Base-by-base conservation (phyloP, 2,888 invertebrate genomes). In the Charanyca ferruginea region DNA sequence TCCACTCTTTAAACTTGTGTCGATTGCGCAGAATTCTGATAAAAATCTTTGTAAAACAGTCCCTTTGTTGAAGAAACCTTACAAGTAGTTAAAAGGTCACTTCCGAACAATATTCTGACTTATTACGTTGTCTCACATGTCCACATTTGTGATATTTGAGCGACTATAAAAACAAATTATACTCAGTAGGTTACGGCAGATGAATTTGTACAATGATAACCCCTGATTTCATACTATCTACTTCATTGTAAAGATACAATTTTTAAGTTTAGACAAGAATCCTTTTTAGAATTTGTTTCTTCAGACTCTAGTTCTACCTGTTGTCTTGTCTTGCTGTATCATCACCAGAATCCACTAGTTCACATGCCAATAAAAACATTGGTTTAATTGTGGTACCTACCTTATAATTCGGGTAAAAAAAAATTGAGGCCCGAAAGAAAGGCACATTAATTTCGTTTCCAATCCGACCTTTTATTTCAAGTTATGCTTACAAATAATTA, bases 201-300 rank as follows among this genome's bases (percentile, higher is more conserved):
- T 8, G 44, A 20, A 72, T 32, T 41, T 41, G 16, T 57, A 52
- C 23, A 41, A 32, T 20, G 47, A 62, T 58, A 62, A 57, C 57
- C 48, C 8, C 9, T 35, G 13, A 25, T 18, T 62, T 51, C 59
- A 16, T 58, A 23, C 13, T 9, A 32, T 16, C 38, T 42, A 4
- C 16, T 25, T 70, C 62, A 62, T 52, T 47, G 41, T 69, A 52
- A 69, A 69, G 49, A 69, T 61, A 25, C 5, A n/a, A n/a, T n/a
- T 45, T 45, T 11, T 16, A n/a, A 18, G 20, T 22, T 42, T n/a
- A 45, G 13, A 6, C 7, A 41, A 55, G 32, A 23, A 20, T 41
- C 16, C 1, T 35, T 3, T 8, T 18, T 18, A 25, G 11, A 41
- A 68, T 49, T 57, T 9, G 5, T 57, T 41, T 57, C 68, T 49